A percentile compares a stretch with the other conserved stretches of the same genome.
Evolutionary conservation across 2,888 invertebrate genomes (phyloP).

Genomic region (Phaedon cochleariae): DNA sequence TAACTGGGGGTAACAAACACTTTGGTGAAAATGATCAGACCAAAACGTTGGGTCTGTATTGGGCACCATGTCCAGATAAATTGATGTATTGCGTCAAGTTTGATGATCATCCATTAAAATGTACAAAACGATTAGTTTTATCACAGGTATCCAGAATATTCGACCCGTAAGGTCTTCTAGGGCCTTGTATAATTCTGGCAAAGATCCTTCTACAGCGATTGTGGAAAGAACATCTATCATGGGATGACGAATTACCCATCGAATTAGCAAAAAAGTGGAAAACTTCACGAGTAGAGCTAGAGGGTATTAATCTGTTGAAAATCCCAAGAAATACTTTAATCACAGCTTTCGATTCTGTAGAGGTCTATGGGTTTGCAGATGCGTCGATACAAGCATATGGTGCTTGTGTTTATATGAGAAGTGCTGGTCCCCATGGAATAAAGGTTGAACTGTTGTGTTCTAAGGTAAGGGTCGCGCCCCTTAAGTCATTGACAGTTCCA

Average conservation of each 20-base stretch:
- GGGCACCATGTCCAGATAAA: no score
- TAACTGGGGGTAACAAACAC: no score
- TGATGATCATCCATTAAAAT: background rate
- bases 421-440: constrained; percentile 10
- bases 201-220: no score
- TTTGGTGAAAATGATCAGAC: no score
- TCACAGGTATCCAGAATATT: constrained; percentile 26
- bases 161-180: constrained; percentile 31
- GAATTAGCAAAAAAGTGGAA: constrained; percentile 7
- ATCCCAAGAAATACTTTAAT: constrained; percentile 24
- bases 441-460: constrained; percentile 27
- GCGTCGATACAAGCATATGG: constrained; percentile 33
- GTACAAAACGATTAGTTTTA: constrained; percentile 26
- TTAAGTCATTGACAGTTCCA: constrained; percentile 32
- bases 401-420: constrained; percentile 33
- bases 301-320: background rate
- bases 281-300: constrained; percentile 1
- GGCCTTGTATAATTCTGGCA: no score
- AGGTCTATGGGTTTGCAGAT: constrained; percentile 41
- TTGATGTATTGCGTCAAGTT: constrained; percentile 16
- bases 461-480: constrained; percentile 30
- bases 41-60: no score
- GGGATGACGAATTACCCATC: constrained; percentile 22
- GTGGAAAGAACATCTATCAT: no score
- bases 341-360: constrained; percentile 12